Evolutionary conservation across 2,113 vertebrate species (phyloP).

Genomic region (Pachyramphus minor): DNA sequence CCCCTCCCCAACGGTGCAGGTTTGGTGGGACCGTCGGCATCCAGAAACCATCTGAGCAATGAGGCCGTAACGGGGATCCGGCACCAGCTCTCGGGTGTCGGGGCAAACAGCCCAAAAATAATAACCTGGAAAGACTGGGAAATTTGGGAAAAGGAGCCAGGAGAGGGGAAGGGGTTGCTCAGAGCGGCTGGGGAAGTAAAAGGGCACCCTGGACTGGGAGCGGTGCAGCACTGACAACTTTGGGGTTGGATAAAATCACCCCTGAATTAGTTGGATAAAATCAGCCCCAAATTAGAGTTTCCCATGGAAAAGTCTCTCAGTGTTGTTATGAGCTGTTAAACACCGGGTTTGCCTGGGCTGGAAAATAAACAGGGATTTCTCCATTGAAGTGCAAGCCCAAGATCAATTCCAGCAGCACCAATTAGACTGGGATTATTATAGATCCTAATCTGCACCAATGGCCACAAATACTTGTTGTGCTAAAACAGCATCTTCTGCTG

Average conservation of each 20-base stretch:
- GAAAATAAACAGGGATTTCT: background rate
- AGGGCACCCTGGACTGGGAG: rapidly evolving
- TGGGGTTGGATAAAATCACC: background rate
- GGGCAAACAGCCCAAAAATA: background rate
- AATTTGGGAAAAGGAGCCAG: background rate
- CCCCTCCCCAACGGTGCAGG: rapidly evolving
- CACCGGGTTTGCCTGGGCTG: background rate
- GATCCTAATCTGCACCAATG: background rate
- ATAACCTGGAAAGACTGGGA: background rate
- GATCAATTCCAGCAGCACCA: rapidly evolving
- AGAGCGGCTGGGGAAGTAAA: background rate
- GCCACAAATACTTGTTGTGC: background rate
- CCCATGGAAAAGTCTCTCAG: background rate
- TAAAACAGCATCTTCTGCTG: no score
- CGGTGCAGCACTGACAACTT: background rate
- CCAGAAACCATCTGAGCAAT: background rate
- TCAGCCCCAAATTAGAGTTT: background rate
- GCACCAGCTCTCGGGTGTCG: rapidly evolving
- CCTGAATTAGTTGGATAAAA: background rate
- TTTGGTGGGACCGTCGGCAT: rapidly evolving
- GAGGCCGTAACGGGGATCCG: background rate
- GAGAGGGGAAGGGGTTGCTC: rapidly evolving
- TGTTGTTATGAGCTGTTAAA: background rate
- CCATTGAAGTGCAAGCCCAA: background rate
- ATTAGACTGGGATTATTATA: background rate